A percentile compares a stretch with the other conserved stretches of the same genome.
These are phyloP conservation scores for Brachylomia viminalis DNA, from an alignment of 2,888 invertebrate genomes.

Conservation along the genomic window DNA sequence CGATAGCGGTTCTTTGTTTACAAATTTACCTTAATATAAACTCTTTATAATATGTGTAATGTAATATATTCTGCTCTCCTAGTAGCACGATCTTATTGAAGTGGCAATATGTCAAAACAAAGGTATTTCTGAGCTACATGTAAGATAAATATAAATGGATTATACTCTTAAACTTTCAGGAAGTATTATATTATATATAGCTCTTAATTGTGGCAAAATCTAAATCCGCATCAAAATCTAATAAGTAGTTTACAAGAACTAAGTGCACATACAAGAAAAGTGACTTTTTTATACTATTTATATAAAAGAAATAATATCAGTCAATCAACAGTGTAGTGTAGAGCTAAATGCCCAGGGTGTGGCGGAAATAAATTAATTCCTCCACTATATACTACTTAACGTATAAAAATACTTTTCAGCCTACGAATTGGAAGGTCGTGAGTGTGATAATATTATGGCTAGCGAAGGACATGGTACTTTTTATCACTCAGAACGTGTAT, in stretches of 20 bases:
- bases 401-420: slow-evolving; percentile 6
- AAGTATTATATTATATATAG: too few relatives aligned
- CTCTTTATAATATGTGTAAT: too few relatives aligned
- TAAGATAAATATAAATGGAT: too few relatives aligned
- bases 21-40: not conserved
- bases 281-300: not conserved
- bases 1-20: not conserved
- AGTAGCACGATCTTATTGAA: not conserved
- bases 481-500: slow-evolving; percentile 3
- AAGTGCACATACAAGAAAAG: not conserved
- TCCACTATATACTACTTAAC: not conserved
- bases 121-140: too few relatives aligned
- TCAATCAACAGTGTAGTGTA: too few relatives aligned
- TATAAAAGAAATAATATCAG: too few relatives aligned
- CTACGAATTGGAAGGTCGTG: not conserved
- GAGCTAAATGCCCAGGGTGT: not conserved
- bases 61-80: not conserved
- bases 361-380: not conserved
- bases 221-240: too few relatives aligned
- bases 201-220: too few relatives aligned
- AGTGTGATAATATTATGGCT: slow-evolving; percentile 4
- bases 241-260: not conserved
- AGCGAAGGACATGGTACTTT: slow-evolving; percentile 5
- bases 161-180: too few relatives aligned
- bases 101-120: too few relatives aligned